Percentiles rank a stretch among this genome's conserved stretches.
Evolutionary conservation across 1,140 invertebrate species (phyloP).

Genomic region (Apis mellifera): Amel_HAv3.1 CM009938.2:2353001-2353500

Average conservation of each 20-base stretch:
- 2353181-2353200: neutral
- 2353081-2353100: no score
- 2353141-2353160: no score
- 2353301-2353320: no score
- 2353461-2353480: neutral
- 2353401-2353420: neutral
- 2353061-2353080: no score
- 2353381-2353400: neutral
- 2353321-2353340: neutral
- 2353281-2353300: constrained; percentile 20
- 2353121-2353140: no score
- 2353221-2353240: neutral
- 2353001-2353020: no score
- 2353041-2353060: no score
- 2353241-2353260: neutral
- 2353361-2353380: neutral
- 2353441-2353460: neutral
- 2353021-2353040: no score
- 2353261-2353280: neutral
- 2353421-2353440: neutral
- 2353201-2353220: neutral
- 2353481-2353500: neutral
- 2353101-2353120: no score
- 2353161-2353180: neutral
- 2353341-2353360: constrained; percentile 21